Percentiles rank a stretch among this genome's conserved stretches.
These are phyloP conservation scores for Tetheella fluctuosa DNA, from an alignment of 2,888 invertebrate genomes.

Conservation along the genomic window DNA sequence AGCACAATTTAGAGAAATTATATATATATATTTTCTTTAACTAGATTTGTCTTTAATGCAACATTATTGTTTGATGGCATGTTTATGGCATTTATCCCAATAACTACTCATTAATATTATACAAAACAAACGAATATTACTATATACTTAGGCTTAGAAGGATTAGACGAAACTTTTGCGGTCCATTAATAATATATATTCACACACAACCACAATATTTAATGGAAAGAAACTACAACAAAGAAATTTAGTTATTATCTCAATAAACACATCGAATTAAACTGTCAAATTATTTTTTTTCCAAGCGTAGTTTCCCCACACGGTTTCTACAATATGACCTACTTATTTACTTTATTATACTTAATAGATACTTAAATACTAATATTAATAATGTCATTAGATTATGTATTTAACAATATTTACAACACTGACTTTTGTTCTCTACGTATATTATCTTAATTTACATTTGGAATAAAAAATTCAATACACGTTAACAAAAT, in stretches of 20 bases:
- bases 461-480: slow-evolving; percentile 8
- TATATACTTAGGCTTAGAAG: slow-evolving; percentile 26
- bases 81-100: slow-evolving; percentile 31
- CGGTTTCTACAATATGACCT: slow-evolving; percentile 68
- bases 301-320: slow-evolving; percentile 84
- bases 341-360: slow-evolving; percentile 33
- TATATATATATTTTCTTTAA: no score
- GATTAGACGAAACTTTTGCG: slow-evolving; percentile 31
- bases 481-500: slow-evolving; percentile 13
- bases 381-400: slow-evolving; percentile 41
- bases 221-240: slow-evolving; percentile 79
- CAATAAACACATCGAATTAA: slow-evolving; percentile 73
- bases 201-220: slow-evolving; percentile 58
- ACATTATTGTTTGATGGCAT: slow-evolving; percentile 26
- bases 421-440: slow-evolving; percentile 58
- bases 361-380: slow-evolving; percentile 39
- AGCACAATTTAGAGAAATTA: neutral
- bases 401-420: slow-evolving; percentile 53
- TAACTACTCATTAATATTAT: slow-evolving; percentile 33
- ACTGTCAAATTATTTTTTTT: slow-evolving; percentile 75
- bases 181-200: slow-evolving; percentile 43
- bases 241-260: slow-evolving; percentile 62
- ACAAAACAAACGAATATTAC: slow-evolving; percentile 19
- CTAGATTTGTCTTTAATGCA: neutral
- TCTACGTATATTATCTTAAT: slow-evolving; percentile 20